Conservation (phyloP, 2,888 invertebrate species). For the Drosophila mimetica region DNA sequence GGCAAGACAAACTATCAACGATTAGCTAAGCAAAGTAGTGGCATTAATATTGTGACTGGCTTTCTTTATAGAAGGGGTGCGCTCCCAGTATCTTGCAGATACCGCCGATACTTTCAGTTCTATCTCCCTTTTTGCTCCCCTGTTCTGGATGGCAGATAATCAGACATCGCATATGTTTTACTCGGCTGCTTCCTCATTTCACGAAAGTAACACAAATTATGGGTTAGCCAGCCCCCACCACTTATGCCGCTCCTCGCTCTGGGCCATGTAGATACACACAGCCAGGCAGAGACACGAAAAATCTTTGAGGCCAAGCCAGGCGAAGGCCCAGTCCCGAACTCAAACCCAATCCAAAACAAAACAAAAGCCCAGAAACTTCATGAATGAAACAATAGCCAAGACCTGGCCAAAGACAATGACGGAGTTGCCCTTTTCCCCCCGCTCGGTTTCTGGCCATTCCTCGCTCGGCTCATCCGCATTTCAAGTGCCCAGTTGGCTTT, state of each 20-base stretch:
- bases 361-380: conserved; percentile 56
- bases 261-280: conserved; percentile 32
- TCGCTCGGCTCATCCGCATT: conserved; percentile 40
- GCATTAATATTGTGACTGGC: conserved; percentile 58
- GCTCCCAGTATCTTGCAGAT: background rate
- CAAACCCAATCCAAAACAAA: conserved; percentile 41
- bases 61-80: conserved; percentile 12
- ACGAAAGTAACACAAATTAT: conserved; percentile 62
- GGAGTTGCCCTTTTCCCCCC: conserved; percentile 5
- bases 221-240: conserved; percentile 52
- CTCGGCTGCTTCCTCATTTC: conserved; percentile 58
- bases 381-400: conserved; percentile 75
- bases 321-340: background rate
- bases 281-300: conserved; percentile 43
- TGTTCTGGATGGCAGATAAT: conserved; percentile 24
- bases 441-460: conserved; percentile 11
- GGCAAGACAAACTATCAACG: conserved; percentile 63
- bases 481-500: conserved; percentile 71
- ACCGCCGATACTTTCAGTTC: background rate
- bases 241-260: conserved; percentile 7
- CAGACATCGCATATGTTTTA: conserved; percentile 27
- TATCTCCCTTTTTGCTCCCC: background rate
- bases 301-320: conserved; percentile 51
- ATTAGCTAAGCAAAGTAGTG: conserved; percentile 64
- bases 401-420: conserved; percentile 39